These are phyloP conservation scores for Hydrophis major DNA, from an alignment of 2,797 vertebrate species.

Conservation along the genomic window DNA sequence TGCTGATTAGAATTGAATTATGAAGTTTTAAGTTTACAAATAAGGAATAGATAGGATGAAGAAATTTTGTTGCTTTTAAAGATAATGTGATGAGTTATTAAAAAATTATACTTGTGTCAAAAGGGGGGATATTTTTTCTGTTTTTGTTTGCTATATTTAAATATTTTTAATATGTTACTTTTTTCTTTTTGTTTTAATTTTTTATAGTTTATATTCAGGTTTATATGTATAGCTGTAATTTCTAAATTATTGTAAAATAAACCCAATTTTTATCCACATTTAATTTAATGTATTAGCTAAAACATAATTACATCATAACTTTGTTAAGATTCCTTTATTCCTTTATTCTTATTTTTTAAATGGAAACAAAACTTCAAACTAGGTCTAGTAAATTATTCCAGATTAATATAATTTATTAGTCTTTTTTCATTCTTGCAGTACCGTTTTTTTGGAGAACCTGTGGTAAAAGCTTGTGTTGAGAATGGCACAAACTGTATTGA, in stretches of 20 bases:
- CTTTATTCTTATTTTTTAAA: not conserved
- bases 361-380: not conserved
- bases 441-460: conserved; percentile 88
- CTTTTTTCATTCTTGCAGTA: conserved; percentile 71
- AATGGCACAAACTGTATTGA: conserved; percentile 90
- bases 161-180: no score
- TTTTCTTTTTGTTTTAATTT: no score
- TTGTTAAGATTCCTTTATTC: not conserved
- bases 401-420: not conserved
- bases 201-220: no score
- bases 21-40: no score
- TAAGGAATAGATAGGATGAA: no score
- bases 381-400: not conserved
- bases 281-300: not conserved
- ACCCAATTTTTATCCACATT: not conserved
- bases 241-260: not conserved
- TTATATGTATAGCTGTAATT: no score
- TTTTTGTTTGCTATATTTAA: no score
- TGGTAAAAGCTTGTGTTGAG: conserved; percentile 90
- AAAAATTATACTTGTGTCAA: no score
- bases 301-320: not conserved
- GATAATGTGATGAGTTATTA: no score
- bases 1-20: no score
- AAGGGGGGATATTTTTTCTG: no score
- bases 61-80: no score